Conservation (phyloP, 2,888 invertebrate genomes). For the Athripsodes cinereus region DNA sequence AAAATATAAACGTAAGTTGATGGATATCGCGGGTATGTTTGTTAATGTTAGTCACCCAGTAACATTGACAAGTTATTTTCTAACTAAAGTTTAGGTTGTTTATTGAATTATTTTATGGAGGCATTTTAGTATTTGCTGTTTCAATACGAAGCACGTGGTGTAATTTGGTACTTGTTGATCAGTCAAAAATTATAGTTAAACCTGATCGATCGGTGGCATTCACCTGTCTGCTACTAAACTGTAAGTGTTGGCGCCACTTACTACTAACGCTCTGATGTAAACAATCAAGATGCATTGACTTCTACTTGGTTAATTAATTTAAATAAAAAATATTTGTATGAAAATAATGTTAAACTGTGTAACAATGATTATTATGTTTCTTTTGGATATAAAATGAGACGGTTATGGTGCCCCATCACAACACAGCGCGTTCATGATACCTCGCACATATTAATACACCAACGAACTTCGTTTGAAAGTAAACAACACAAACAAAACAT, state of each 20-base stretch:
- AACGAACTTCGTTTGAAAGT: slow-evolving; percentile 20
- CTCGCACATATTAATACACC: slow-evolving; percentile 20
- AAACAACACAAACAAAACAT: slow-evolving; percentile 6
- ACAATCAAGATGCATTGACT: slow-evolving; percentile 7
- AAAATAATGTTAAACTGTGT: background rate
- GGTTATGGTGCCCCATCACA: background rate
- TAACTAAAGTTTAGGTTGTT: too few species aligned
- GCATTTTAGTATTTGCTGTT: too few species aligned
- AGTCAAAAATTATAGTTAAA: slow-evolving; percentile 14
- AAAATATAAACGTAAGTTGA: too few species aligned
- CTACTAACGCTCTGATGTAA: slow-evolving; percentile 12
- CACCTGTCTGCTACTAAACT: slow-evolving; percentile 15
- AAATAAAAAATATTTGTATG: background rate
- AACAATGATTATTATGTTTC: too few species aligned
- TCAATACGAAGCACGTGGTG: slow-evolving; percentile 18
- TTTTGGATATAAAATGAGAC: background rate
- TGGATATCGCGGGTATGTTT: too few species aligned
- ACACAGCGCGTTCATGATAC: slow-evolving; percentile 8
- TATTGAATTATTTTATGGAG: too few species aligned
- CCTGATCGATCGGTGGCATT: slow-evolving; percentile 24
- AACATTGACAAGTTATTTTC: too few species aligned
- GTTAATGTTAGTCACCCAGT: too few species aligned
- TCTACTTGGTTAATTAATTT: background rate
- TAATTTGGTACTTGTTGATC: slow-evolving; percentile 22
- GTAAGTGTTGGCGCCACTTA: slow-evolving; percentile 13